A percentile compares a stretch with the other conserved stretches of the same genome.
These are phyloP conservation scores for Scaptodrosophila latifasciaeformis DNA, from an alignment of 2,888 invertebrate genomes.

Conservation along the genomic window DNA sequence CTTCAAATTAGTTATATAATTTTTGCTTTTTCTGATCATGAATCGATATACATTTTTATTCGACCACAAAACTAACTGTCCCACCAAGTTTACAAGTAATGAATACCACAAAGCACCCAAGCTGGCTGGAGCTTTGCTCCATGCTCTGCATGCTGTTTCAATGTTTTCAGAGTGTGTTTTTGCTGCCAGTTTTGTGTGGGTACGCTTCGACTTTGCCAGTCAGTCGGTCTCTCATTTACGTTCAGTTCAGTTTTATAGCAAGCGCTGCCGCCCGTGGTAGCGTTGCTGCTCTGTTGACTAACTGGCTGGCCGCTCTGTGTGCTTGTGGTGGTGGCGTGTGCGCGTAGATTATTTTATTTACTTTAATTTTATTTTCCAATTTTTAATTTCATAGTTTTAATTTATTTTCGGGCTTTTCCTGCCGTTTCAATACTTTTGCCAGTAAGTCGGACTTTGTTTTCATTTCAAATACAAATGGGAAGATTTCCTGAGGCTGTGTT, in stretches of 20 bases:
- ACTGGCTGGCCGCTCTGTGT: too few relatives aligned
- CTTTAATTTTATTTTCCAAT: too few relatives aligned
- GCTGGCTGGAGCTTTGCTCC: conserved; percentile 5
- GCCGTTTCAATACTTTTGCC: too few relatives aligned
- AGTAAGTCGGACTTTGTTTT: too few relatives aligned
- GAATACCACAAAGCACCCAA: background rate
- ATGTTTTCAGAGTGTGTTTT: background rate
- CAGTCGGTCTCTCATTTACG: conserved; percentile 35
- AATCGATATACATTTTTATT: background rate
- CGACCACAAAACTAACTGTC: background rate
- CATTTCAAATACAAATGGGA: too few relatives aligned
- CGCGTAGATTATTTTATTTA: too few relatives aligned
- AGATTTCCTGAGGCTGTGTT: too few relatives aligned
- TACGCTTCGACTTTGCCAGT: too few relatives aligned
- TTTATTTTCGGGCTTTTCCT: too few relatives aligned
- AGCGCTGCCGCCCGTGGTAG: background rate
- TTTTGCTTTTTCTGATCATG: background rate
- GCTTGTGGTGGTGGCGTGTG: too few relatives aligned
- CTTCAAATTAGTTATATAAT: background rate
- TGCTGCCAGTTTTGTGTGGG: background rate
- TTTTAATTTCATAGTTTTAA: too few relatives aligned
- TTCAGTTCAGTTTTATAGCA: conserved; percentile 1
- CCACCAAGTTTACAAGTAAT: too few relatives aligned
- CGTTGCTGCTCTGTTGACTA: background rate
- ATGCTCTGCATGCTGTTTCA: background rate